Evolutionary conservation across 2,113 vertebrate genomes (phyloP).

Genomic region (Meriones unguiculatus): DNA sequence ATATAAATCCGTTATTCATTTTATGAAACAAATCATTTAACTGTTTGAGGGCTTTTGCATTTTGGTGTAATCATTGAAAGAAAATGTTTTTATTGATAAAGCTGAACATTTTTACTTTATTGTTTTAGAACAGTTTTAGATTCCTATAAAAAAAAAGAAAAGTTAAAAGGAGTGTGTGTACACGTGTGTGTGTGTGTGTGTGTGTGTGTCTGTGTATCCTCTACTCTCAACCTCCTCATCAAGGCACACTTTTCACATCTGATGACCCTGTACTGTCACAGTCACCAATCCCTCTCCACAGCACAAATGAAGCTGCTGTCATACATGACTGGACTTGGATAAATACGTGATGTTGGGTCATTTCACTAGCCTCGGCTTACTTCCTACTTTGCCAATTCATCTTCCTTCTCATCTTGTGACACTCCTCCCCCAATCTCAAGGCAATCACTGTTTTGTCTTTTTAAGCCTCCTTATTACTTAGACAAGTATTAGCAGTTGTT

Average conservation of each 20-base stretch:
- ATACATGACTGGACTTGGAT: neutral
- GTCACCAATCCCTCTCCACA: neutral
- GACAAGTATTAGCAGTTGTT: neutral
- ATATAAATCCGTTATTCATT: neutral
- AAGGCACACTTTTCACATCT: neutral
- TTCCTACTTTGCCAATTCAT: neutral
- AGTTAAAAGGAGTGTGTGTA: neutral
- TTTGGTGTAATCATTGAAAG: neutral
- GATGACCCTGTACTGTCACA: no score
- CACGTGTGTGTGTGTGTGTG: neutral
- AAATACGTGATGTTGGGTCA: neutral
- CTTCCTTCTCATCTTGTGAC: neutral
- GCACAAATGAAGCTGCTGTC: neutral
- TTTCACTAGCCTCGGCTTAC: neutral
- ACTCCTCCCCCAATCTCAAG: neutral
- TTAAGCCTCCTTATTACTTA: neutral
- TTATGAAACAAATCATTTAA: neutral
- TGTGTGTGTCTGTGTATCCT: neutral
- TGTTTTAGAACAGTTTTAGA: slow-evolving; percentile 13
- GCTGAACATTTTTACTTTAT: neutral
- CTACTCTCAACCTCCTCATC: neutral
- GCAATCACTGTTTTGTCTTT: neutral
- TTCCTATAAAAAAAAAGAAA: neutral
- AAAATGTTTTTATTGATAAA: neutral
- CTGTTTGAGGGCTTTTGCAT: neutral